Base-by-base conservation (phyloP, 2,888 invertebrate species). In the Autographa gamma region DNA sequence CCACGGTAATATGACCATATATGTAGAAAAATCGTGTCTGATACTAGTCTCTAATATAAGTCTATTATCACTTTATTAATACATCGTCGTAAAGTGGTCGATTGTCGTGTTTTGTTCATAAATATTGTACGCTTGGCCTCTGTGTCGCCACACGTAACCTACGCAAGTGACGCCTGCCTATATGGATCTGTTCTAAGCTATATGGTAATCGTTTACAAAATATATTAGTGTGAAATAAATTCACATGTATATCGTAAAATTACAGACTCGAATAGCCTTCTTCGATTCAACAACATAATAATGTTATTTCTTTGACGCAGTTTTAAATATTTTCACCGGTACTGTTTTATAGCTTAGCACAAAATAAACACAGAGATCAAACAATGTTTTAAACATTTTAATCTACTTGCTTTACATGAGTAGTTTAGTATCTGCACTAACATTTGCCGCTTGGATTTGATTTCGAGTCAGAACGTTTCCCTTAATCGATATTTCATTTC, bases 131-230 rank as follows among this genome's bases (percentile, higher is more conserved):
- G 71, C 74, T 70, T 72, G 76, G 71, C 74, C 73, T 72, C 75
- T n/a, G 59, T n/a, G 59, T 32, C 31, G 67, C 58, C 71, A 77
- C 74, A 73, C 62, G 71, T 76, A 74, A 70, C 74, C 74, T 77
- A 81, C 74, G 73, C 60, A 74, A 75, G 63, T 79, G 79, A 78
- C 76, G 77, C 73, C 69, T 62, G 68, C 67, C 70, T 65, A 73
- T 77, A 79, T 80, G 73, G 80, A 81, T 74, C 79, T 80, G 75
- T 79, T 77, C 71, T 74, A 69, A 63, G 59, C 69, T 73, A 79
- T 77, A 79, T 76, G 69, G 69, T 69, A 70, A 73, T 77, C 60
- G 79, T 82, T 77, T 74, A 60, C 65, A 67, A 38, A 77, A 74
- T 60, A 69, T 54, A 62, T 69, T 60, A 52, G 66, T 65, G 77